Conservation (phyloP, 1,140 invertebrate genomes). For the Drosophila gunungcola region DNA sequence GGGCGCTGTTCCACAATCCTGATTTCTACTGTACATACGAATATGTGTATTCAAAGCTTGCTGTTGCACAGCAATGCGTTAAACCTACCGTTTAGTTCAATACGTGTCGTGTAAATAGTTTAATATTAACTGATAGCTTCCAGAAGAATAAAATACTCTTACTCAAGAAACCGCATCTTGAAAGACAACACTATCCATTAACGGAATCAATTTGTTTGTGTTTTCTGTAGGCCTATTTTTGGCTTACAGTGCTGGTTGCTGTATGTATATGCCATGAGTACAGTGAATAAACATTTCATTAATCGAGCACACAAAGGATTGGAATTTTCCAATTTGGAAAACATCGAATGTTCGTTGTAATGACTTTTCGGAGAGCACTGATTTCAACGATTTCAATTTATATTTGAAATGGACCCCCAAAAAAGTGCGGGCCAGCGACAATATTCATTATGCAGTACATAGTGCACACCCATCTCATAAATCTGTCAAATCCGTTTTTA, state of each 20-base stretch:
- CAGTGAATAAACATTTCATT: conserved; percentile 41
- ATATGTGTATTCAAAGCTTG: conserved; percentile 36
- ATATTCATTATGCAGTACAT: neutral
- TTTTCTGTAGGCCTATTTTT: conserved; percentile 38
- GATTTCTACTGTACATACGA: conserved; percentile 44
- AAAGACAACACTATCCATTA: conserved; percentile 46
- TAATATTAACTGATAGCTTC: conserved; percentile 43
- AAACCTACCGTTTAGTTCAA: conserved; percentile 33
- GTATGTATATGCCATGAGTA: conserved; percentile 12
- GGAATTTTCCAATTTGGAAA: conserved; percentile 12
- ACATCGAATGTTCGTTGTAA: neutral
- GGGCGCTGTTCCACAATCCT: conserved; percentile 21
- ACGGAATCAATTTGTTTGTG: conserved; percentile 29
- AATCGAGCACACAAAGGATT: conserved; percentile 10
- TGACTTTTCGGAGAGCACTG: neutral
- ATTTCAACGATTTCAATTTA: too few species aligned
- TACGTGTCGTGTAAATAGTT: conserved; percentile 48
- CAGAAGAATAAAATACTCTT: conserved; percentile 47
- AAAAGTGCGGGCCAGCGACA: neutral
- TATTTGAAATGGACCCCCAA: neutral
- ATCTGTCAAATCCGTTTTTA: conserved; percentile 18
- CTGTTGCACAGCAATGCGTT: conserved; percentile 23
- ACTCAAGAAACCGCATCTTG: conserved; percentile 43
- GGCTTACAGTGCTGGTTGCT: conserved; percentile 11
- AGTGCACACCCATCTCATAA: conserved; percentile 20